Percentiles rank a stretch among this genome's conserved stretches.
phyloP scores from a whole-genome alignment of 2,888 invertebrate genomes.

The Diaprepes abbreviatus region DNA sequence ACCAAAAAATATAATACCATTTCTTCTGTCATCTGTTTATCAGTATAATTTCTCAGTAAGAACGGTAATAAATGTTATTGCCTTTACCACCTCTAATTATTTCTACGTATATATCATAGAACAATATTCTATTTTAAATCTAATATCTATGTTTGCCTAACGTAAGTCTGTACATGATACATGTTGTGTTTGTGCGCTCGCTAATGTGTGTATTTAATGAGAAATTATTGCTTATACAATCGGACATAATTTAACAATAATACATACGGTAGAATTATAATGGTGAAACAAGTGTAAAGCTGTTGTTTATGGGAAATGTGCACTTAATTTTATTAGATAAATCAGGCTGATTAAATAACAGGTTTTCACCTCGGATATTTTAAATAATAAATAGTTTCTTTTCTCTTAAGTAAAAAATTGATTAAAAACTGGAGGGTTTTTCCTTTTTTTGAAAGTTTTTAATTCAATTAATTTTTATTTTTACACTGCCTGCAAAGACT shows the following conservation, averaged over 20 bases:
- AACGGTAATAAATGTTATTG: background rate
- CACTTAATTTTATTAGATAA: too few relatives aligned
- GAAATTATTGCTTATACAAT: conserved; percentile 24
- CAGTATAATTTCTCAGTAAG: background rate
- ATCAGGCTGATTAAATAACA: too few relatives aligned
- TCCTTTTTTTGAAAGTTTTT: too few relatives aligned
- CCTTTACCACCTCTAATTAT: background rate
- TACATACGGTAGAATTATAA: background rate
- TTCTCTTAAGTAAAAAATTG: too few relatives aligned
- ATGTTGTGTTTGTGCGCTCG: conserved; percentile 1
- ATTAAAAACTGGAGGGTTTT: too few relatives aligned
- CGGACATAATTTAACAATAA: conserved; percentile 5
- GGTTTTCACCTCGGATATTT: too few relatives aligned
- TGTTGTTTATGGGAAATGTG: conserved; percentile 1
- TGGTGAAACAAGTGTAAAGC: background rate
- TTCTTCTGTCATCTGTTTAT: background rate
- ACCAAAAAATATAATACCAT: background rate
- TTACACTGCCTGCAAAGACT: too few relatives aligned
- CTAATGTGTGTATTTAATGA: conserved; percentile 20
- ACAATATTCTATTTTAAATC: background rate
- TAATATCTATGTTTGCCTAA: background rate
- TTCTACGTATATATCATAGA: background rate
- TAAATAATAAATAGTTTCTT: too few relatives aligned
- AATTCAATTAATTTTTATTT: too few relatives aligned
- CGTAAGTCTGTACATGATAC: conserved; percentile 5